Conservation (phyloP, 1,140 invertebrate species). For the Andricus grossulariae region DNA sequence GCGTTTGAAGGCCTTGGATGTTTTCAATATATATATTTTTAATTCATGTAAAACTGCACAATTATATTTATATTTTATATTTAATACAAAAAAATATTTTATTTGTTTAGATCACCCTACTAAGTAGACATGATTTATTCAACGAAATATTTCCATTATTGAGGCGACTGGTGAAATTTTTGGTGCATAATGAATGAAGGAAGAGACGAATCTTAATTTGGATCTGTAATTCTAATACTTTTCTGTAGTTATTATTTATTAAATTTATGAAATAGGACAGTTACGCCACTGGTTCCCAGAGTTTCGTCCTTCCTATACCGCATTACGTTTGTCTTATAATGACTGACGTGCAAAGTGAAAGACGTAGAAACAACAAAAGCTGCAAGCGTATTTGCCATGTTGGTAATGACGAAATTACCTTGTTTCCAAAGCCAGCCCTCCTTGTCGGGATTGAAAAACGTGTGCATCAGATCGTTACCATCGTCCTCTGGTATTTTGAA, state of each 20-base stretch:
- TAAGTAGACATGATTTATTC: no score
- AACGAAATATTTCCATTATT: no score
- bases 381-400: constrained; percentile 14
- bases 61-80: no score
- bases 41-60: no score
- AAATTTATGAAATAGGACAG: constrained; percentile 4
- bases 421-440: constrained; percentile 99
- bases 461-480: constrained; percentile 99
- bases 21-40: no score
- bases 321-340: constrained; percentile 25
- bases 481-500: constrained; percentile 99
- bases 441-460: constrained; percentile 99
- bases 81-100: no score
- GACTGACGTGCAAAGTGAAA: constrained; percentile 26
- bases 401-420: constrained; percentile 77
- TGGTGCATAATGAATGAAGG: background rate
- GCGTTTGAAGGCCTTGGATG: no score
- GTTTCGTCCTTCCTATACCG: constrained; percentile 15
- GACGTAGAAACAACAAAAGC: constrained; percentile 11
- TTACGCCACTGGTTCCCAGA: constrained; percentile 27
- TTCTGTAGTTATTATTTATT: constrained; percentile 2
- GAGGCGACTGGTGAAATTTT: background rate
- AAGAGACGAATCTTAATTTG: background rate
- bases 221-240: background rate
- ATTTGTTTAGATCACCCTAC: no score